Percentiles rank a stretch among this genome's conserved stretches.
Conservation (phyloP, 2,113 vertebrate species). For the Lophotis ruficrista region DNA sequence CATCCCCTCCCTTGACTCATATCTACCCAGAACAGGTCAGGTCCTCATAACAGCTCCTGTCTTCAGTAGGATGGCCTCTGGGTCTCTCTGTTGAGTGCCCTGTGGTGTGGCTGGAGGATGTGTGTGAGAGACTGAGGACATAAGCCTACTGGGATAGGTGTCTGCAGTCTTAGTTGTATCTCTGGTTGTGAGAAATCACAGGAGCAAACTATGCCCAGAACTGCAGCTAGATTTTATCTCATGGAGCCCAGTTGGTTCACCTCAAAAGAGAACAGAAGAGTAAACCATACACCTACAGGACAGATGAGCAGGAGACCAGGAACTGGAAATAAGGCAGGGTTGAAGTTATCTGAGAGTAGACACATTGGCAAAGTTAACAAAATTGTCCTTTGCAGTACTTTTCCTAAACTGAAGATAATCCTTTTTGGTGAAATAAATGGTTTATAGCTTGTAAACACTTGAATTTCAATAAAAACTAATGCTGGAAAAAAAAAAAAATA, state of each 20-base stretch:
- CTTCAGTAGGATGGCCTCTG: neutral
- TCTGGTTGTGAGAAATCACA: neutral
- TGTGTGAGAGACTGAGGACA: neutral
- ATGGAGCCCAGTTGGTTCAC: neutral
- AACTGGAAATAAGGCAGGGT: neutral
- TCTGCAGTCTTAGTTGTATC: neutral
- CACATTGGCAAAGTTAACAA: neutral
- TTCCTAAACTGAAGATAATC: neutral
- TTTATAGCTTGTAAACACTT: neutral
- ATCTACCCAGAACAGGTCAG: neutral
- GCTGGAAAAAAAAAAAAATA: neutral
- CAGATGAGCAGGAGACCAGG: neutral
- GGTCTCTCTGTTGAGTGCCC: neutral
- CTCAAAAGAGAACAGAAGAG: neutral
- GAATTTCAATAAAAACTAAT: neutral
- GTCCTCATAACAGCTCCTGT: neutral
- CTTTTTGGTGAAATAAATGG: neutral
- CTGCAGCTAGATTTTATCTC: neutral
- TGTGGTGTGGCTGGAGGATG: neutral
- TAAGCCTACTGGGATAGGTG: neutral
- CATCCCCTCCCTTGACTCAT: rapidly evolving
- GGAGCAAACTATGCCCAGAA: neutral
- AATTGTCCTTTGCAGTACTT: neutral
- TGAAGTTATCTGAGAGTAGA: neutral
- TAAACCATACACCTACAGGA: neutral